Evolutionary conservation across 2,888 invertebrate genomes (phyloP).

Genomic region (Clepsis dumicolana): DNA sequence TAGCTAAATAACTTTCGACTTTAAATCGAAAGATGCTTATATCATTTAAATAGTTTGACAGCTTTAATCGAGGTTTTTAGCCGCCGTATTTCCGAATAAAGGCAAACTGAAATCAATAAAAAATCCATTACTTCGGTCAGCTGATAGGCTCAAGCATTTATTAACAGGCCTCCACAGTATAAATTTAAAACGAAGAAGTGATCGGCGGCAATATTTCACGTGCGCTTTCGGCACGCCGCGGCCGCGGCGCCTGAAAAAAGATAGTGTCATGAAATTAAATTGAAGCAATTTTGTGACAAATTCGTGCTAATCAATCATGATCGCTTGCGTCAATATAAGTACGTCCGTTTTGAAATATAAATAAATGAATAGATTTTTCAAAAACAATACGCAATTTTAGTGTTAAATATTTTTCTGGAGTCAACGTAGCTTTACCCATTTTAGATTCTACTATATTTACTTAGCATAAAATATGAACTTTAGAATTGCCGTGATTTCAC

Average conservation of each 20-base stretch:
- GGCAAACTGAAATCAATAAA: slow-evolving; percentile 5
- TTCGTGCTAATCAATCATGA: slow-evolving; percentile 30
- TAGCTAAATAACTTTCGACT: no score
- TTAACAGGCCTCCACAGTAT: slow-evolving; percentile 20
- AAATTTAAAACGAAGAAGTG: slow-evolving; percentile 28
- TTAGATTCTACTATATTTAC: no score
- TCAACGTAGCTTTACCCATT: no score
- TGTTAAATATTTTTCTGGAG: background rate
- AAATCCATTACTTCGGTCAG: slow-evolving; percentile 18
- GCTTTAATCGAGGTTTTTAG: background rate
- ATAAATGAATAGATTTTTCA: background rate
- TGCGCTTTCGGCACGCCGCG: slow-evolving; percentile 31
- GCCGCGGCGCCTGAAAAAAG: slow-evolving; percentile 29
- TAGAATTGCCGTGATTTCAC: no score
- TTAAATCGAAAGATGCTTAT: background rate
- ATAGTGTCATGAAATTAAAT: slow-evolving; percentile 42
- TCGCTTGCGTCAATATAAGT: background rate
- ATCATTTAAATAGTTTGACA: background rate
- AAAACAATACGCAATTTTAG: background rate
- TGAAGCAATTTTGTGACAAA: slow-evolving; percentile 28
- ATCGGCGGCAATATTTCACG: slow-evolving; percentile 27
- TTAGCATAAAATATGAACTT: no score
- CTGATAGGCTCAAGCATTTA: slow-evolving; percentile 19
- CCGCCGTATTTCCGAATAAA: background rate
- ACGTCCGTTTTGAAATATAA: background rate